Evolutionary conservation across 2,888 invertebrate species (phyloP).

Genomic region (Priapulus caudatus): DNA sequence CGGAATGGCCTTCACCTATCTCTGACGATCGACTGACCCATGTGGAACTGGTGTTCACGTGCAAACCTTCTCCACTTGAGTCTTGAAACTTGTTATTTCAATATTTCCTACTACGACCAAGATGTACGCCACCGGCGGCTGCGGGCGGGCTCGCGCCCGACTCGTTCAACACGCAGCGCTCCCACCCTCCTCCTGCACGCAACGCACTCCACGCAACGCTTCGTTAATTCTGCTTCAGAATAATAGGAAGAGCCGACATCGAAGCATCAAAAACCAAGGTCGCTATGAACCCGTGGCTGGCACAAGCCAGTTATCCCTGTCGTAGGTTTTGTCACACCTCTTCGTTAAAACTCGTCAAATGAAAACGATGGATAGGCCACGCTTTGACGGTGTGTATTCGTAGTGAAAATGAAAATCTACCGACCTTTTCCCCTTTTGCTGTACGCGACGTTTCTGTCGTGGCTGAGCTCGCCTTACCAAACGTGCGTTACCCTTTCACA

Average conservation of each 20-base stretch:
- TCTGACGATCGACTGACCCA: slow-evolving; percentile 37
- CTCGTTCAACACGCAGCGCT: slow-evolving; percentile 49
- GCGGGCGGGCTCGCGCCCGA: slow-evolving; percentile 46
- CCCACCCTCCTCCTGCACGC: slow-evolving; percentile 49
- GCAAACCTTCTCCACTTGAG: slow-evolving; percentile 46
- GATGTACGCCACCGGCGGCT: slow-evolving; percentile 45
- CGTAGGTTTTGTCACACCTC: slow-evolving; percentile 60
- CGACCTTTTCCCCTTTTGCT: no score
- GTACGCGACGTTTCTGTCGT: no score
- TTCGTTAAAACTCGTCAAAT: slow-evolving; percentile 45
- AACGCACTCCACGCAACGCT: no score
- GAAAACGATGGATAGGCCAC: slow-evolving; percentile 55
- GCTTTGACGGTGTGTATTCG: no score
- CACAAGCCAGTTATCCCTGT: slow-evolving; percentile 53
- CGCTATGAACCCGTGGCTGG: slow-evolving; percentile 50
- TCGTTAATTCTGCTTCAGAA: no score
- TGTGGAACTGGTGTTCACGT: slow-evolving; percentile 46
- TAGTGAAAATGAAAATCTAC: no score
- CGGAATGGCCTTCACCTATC: slow-evolving; percentile 24
- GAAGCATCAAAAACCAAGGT: slow-evolving; percentile 54
- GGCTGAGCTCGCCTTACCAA: slow-evolving; percentile 52
- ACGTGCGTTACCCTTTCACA: slow-evolving; percentile 51
- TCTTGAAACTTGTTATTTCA: slow-evolving; percentile 48
- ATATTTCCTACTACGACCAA: slow-evolving; percentile 61
- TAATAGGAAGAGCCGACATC: no score